phyloP scores from a whole-genome alignment of 2,888 invertebrate species.

The Diabrotica balteata region DNA sequence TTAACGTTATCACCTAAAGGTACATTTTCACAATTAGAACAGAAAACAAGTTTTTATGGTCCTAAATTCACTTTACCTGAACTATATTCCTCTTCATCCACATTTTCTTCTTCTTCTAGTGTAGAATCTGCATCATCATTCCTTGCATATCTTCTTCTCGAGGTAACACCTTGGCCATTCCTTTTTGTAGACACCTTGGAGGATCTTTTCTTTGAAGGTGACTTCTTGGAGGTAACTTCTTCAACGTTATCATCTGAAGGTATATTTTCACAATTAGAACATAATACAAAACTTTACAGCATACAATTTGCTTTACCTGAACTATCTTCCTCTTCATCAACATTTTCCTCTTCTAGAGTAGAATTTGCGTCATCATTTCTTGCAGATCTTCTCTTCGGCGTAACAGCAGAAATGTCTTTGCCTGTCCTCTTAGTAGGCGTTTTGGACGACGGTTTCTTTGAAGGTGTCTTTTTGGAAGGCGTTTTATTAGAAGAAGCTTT shows the following conservation, averaged over 20 bases:
- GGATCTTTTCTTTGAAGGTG: conserved; percentile 1
- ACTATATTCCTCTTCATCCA: too few species aligned
- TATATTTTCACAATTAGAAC: too few species aligned
- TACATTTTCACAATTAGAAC: too few species aligned
- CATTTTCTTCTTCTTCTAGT: too few species aligned
- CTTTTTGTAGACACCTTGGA: conserved; percentile 8
- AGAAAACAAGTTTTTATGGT: too few species aligned
- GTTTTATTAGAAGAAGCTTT: neutral
- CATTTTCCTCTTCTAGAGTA: too few species aligned
- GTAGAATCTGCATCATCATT: neutral
- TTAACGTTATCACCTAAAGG: too few species aligned
- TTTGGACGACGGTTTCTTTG: conserved; percentile 5
- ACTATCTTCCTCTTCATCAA: too few species aligned
- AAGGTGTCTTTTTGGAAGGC: conserved; percentile 5
- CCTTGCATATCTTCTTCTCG: neutral
- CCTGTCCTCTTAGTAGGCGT: conserved; percentile 9
- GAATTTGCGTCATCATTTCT: neutral
- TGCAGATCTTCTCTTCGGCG: neutral
- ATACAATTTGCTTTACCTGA: too few species aligned
- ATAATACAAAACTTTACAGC: too few species aligned
- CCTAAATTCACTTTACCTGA: too few species aligned
- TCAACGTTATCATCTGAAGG: too few species aligned
- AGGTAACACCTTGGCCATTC: conserved; percentile 1
- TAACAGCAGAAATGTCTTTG: neutral
- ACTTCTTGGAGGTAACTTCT: neutral